Conservation (phyloP, 2,888 invertebrate genomes). For the Diaperis boleti region DNA sequence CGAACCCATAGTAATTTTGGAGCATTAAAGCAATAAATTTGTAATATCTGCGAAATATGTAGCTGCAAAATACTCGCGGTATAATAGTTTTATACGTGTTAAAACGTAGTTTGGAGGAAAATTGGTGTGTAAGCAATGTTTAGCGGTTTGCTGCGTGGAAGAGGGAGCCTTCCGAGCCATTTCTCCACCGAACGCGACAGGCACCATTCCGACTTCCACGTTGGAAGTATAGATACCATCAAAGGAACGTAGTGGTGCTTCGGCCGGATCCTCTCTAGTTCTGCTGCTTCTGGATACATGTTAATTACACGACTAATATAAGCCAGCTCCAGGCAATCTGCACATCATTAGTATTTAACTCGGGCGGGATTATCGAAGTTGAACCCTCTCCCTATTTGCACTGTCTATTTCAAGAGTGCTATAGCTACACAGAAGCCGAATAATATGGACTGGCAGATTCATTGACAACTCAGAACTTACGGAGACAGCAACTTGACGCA, state of each 20-base stretch:
- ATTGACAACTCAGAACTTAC: conserved; percentile 24
- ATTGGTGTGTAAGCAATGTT: conserved; percentile 39
- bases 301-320: conserved; percentile 60
- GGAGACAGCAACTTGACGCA: too few species aligned
- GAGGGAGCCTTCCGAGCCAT: conserved; percentile 31
- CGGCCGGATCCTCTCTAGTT: conserved; percentile 31
- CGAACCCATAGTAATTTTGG: too few species aligned
- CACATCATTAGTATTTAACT: conserved; percentile 60
- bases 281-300: conserved; percentile 53
- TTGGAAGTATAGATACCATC: conserved; percentile 38
- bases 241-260: conserved; percentile 35
- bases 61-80: neutral
- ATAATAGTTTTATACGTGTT: conserved; percentile 35
- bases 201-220: conserved; percentile 29
- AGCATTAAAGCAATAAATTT: too few species aligned
- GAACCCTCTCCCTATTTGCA: conserved; percentile 37
- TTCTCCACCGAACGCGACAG: conserved; percentile 28
- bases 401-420: conserved; percentile 37
- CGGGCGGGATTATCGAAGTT: conserved; percentile 53
- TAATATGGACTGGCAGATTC: conserved; percentile 19
- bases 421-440: conserved; percentile 17
- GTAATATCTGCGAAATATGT: neutral
- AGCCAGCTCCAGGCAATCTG: conserved; percentile 58
- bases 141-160: conserved; percentile 36
- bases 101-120: conserved; percentile 24